Evolutionary conservation across 2,797 vertebrate genomes (phyloP), one percentile per base, ranked within the genome.

Genomic region (Pterois miles): DNA sequence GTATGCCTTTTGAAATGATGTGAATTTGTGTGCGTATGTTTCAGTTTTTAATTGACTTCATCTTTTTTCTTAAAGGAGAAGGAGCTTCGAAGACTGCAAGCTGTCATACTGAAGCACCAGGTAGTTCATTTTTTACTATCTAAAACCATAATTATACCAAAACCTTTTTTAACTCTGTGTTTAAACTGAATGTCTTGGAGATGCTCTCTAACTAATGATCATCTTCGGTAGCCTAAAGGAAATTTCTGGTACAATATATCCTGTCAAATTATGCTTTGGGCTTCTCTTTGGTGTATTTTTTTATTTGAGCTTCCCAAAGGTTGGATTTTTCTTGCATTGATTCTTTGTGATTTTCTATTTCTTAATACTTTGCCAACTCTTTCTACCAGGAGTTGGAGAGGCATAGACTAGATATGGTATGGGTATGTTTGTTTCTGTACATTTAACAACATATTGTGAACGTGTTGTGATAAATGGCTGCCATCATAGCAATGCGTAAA

Each of bases 371-470:
- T 97, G 95, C 96, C 96, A 97, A 98, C 96, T 97, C 95, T 98
- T 96, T 98, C 96, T 97, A 92, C 96, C 96, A 99, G 98, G 98
- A 99, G 96, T 97, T 99, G 98, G 98, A 99, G 97, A 99, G 97
- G 95, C 98, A 99, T 98, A 99, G 98, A 97, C 97, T 99, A 99
- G 98, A 99, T 98, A 99, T 99, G 98, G 98, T 99, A 99, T 97
- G 98, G 97, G 96, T 98, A 97, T 98, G 97, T 98, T 97, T 98
- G 96, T 96, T 98, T 98, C 96, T 96, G 96, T 97, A 96, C 96
- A 96, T 97, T 96, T 98, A 96, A 97, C 95, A 96, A 95, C 94
- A 93, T 96, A 96, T 96, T 96, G 96, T 98, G 96, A 87, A 96
- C 95, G 95, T 96, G 94, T 96, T 96, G 96, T 97, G 96, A 97